phyloP scores from a whole-genome alignment of 1,140 invertebrate genomes.

The Scaptomyza graminum region DNA sequence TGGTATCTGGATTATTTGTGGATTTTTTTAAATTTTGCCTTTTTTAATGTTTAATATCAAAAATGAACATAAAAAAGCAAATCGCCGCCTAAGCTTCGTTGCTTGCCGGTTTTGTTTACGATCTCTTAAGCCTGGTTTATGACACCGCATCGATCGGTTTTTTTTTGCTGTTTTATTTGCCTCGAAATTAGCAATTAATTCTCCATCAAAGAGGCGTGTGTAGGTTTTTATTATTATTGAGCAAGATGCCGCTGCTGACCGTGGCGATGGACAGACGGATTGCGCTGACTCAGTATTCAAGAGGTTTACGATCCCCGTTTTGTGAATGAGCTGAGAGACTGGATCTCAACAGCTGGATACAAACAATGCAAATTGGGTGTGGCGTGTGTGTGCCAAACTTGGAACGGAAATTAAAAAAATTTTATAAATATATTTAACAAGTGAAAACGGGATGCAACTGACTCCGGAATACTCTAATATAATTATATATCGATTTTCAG shows the following conservation, averaged over 20 bases:
- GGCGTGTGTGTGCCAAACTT: conserved; percentile 23
- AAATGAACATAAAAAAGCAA: conserved; percentile 40
- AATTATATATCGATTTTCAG: too few relatives aligned
- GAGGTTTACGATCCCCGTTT: neutral
- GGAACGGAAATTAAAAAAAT: conserved; percentile 40
- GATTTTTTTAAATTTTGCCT: neutral
- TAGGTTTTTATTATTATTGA: conserved; percentile 43
- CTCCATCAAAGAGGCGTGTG: conserved; percentile 41
- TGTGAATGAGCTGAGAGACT: conserved; percentile 28
- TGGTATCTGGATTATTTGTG: conserved; percentile 49
- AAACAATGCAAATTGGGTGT: conserved; percentile 27
- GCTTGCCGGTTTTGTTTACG: conserved; percentile 57
- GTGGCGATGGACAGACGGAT: neutral
- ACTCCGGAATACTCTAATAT: too few relatives aligned
- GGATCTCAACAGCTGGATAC: conserved; percentile 12
- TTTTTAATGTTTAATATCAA: conserved; percentile 61
- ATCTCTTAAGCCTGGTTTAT: conserved; percentile 75
- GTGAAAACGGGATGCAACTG: too few relatives aligned
- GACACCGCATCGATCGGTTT: conserved; percentile 65
- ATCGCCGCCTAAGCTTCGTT: conserved; percentile 30
- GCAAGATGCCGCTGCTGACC: conserved; percentile 11
- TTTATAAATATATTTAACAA: neutral
- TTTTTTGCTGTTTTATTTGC: conserved; percentile 39
- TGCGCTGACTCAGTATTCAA: conserved; percentile 40
- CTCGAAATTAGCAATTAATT: conserved; percentile 75